Base-by-base conservation (phyloP, 1,140 invertebrate genomes). In the Dendroctonus valens region DNA sequence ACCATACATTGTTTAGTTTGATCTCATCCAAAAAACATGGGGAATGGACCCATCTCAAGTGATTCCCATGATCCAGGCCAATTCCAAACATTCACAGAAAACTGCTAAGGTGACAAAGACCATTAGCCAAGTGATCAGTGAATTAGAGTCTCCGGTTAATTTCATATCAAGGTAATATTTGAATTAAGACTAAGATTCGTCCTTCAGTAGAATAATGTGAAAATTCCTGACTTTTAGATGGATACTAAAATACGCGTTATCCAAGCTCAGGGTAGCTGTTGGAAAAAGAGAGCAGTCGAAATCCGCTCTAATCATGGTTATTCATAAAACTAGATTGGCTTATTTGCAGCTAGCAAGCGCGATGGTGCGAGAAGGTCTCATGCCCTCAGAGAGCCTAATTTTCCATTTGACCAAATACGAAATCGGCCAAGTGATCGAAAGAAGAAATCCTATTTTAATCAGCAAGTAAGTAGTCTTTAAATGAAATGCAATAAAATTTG, bases 381-480 rank as follows among this genome's bases (percentile, higher is more conserved):
- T 94, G 11, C 90, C 90, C 0, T 81, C 87, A 50, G 70, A 75
- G 12, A 83, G 89, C 37, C 77, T 93, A 0, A 76, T 93, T 37
- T 91, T 86, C 74, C 90, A 85, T 76, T 79, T 94, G 52, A 87
- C 87, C 2, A 79, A 85, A 39, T 68, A 81, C 42, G 91, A 94
- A 78, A 81, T 93, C 9, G 77, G 78, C 11, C 69, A 79, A 41
- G 78, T 91, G 0, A 76, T 91, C 3, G 52, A 78, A 6, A 82
- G 78, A 2, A 75, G 83, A 44, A 83, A 84, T 72, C 82, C 86
- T 5, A 77, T 72, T 6, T 72, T 90, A 12, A 77, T 92, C 9
- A 81, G 79, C 53, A 91, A 89, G 89, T 91, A 81, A 77, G 79
- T 53, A 11, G 26, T 6, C 12, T 51, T 51, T 8, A 51, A 6